Conservation (phyloP, 1,140 invertebrate genomes). For the Penaeus chinensis region DNA sequence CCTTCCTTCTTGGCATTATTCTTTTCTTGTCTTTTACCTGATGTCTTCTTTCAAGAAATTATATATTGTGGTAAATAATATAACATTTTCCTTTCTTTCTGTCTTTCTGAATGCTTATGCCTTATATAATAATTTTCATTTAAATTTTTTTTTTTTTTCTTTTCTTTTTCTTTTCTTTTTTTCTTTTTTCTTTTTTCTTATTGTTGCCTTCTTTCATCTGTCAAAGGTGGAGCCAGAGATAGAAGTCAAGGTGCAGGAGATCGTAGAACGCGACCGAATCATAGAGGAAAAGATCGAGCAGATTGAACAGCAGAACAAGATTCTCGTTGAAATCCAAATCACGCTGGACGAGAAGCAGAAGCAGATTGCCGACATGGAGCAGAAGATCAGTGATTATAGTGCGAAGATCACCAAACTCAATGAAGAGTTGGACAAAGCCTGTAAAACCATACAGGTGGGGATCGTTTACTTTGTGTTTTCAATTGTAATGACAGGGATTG, state of each 20-base stretch:
- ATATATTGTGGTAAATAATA: no score
- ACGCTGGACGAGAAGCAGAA: constrained; percentile 68
- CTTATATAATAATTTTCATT: not conserved
- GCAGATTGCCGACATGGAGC: constrained; percentile 67
- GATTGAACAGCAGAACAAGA: constrained; percentile 68
- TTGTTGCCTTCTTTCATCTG: no score
- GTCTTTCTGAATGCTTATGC: not conserved
- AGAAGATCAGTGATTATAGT: constrained; percentile 61
- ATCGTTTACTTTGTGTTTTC: not conserved
- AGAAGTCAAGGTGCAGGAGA: constrained; percentile 67
- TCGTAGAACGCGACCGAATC: constrained; percentile 66
- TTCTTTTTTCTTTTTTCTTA: not conserved
- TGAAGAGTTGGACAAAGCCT: constrained; percentile 66
- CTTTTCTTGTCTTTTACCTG: no score
- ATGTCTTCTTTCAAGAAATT: no score
- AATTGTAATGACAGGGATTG: not conserved
- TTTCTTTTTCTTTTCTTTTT: not conserved
- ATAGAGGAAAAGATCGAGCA: constrained; percentile 70
- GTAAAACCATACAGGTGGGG: constrained; percentile 68
- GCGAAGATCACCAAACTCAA: constrained; percentile 67
- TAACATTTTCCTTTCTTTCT: not conserved
- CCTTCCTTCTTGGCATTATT: no score
- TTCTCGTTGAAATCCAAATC: constrained; percentile 67
- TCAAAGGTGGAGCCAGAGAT: constrained; percentile 67
- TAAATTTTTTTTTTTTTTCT: no score